Conservation (phyloP, 2,888 invertebrate species). For the Spodoptera exigua region DNA sequence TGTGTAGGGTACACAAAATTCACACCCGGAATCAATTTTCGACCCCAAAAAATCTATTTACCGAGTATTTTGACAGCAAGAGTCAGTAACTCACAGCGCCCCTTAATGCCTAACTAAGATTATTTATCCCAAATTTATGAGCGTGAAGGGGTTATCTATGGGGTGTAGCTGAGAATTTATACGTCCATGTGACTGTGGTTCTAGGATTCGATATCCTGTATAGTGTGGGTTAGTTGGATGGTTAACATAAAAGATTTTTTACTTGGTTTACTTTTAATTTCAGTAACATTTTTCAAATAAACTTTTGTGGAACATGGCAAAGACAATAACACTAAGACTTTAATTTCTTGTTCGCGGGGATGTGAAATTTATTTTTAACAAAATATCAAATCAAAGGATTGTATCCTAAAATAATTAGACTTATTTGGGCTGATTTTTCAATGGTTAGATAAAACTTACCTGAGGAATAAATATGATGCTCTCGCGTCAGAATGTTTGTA, state of each 20-base stretch:
- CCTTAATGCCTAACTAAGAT: constrained; percentile 75
- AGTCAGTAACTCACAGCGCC: constrained; percentile 61
- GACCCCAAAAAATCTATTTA: constrained; percentile 40
- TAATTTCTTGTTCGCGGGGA: too few relatives aligned
- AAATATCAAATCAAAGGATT: too few relatives aligned
- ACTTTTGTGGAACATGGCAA: too few relatives aligned
- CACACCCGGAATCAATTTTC: not conserved
- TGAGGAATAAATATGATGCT: too few relatives aligned
- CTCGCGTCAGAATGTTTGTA: too few relatives aligned
- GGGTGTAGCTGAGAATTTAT: constrained; percentile 73
- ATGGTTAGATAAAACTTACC: too few relatives aligned
- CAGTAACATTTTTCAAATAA: too few relatives aligned
- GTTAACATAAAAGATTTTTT: constrained; percentile 33
- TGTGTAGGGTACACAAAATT: not conserved
- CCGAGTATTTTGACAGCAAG: constrained; percentile 52
- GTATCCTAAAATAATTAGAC: too few relatives aligned
- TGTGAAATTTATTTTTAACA: too few relatives aligned
- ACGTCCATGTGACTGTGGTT: constrained; percentile 67
- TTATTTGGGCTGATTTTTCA: too few relatives aligned
- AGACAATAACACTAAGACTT: too few relatives aligned
- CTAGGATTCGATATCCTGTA: constrained; percentile 75
- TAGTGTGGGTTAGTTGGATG: constrained; percentile 45
- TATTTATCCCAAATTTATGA: constrained; percentile 80
- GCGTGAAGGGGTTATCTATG: constrained; percentile 77
- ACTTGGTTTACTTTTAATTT: too few relatives aligned